Conservation (phyloP, 2,888 invertebrate species). For the Hirudinaria manillensis region DNA sequence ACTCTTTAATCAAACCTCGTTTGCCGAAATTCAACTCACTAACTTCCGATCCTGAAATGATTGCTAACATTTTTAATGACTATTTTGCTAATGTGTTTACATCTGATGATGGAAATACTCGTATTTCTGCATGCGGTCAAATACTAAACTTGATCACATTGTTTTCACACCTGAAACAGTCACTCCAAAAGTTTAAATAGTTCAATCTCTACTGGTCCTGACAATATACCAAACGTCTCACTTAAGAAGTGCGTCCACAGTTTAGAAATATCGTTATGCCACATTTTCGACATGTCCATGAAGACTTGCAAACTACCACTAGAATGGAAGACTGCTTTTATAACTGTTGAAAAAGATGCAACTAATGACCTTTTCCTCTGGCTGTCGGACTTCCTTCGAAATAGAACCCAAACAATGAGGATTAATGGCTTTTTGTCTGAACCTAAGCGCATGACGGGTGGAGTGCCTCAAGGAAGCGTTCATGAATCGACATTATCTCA, state of each 20-base stretch:
- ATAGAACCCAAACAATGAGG: not conserved
- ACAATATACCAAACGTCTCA: not conserved
- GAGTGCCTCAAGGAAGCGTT: constrained; percentile 5
- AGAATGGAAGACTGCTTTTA: not conserved
- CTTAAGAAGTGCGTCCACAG: not conserved
- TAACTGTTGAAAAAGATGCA: not conserved
- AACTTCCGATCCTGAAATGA: not conserved
- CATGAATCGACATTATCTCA: not conserved
- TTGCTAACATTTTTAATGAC: not conserved
- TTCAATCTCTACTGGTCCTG: not conserved
- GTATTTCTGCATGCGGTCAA: not conserved
- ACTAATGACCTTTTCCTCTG: not conserved
- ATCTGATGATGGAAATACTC: not conserved
- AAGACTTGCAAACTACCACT: not conserved
- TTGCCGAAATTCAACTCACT: not conserved
- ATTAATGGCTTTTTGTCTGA: not conserved
- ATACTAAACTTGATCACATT: not conserved
- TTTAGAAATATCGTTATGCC: not conserved
- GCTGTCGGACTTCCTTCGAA: not conserved
- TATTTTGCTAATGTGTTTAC: not conserved
- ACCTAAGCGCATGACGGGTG: not conserved
- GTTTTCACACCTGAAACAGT: not conserved
- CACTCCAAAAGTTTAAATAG: not conserved
- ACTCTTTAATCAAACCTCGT: not conserved
- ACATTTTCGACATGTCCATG: not conserved